Evolutionary conservation across 2,113 vertebrate species (phyloP).

Genomic region (Xenopus laevis): DNA sequence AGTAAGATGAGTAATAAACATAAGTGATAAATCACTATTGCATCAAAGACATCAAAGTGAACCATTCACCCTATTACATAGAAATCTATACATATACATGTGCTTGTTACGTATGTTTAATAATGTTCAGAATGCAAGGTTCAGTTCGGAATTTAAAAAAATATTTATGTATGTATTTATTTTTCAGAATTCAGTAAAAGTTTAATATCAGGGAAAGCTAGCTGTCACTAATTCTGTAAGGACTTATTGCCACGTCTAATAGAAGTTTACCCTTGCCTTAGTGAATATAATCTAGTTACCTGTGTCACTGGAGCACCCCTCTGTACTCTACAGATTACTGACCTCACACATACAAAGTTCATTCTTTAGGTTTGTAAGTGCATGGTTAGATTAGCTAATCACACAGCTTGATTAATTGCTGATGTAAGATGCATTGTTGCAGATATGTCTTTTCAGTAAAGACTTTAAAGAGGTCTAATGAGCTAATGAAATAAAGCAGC

Average conservation of each 20-base stretch:
- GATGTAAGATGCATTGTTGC: constrained; percentile 15
- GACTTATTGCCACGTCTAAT: background rate
- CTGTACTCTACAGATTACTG: constrained; percentile 27
- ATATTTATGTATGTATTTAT: too few relatives aligned
- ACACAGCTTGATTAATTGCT: constrained; percentile 20
- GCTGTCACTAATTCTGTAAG: too few relatives aligned
- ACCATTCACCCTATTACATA: too few relatives aligned
- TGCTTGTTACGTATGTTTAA: too few relatives aligned
- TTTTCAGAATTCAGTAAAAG: too few relatives aligned
- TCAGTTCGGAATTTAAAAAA: too few relatives aligned
- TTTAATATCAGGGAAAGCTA: too few relatives aligned
- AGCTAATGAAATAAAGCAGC: background rate
- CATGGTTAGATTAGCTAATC: constrained; percentile 30
- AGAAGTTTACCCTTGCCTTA: background rate
- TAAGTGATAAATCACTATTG: too few relatives aligned
- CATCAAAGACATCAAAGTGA: too few relatives aligned
- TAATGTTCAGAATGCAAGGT: too few relatives aligned
- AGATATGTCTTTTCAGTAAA: constrained; percentile 6
- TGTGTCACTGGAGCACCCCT: constrained; percentile 1
- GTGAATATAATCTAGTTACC: background rate
- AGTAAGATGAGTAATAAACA: too few relatives aligned
- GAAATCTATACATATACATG: too few relatives aligned
- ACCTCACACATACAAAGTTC: constrained; percentile 39
- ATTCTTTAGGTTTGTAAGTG: background rate
- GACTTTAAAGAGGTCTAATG: background rate